Base-by-base conservation (phyloP, 2,113 vertebrate genomes). In the Ovis canadensis region DNA sequence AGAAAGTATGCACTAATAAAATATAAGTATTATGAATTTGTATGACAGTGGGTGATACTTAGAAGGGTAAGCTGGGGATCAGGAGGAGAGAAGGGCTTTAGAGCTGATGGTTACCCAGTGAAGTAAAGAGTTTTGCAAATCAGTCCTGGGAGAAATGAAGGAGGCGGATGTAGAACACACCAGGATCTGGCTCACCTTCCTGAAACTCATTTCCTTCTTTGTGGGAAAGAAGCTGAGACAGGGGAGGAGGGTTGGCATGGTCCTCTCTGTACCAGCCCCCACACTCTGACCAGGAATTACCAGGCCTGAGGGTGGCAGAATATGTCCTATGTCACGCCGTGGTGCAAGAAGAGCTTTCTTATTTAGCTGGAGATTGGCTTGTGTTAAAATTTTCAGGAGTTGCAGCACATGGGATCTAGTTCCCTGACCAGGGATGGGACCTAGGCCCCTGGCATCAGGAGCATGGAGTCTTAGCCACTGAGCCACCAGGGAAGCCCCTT, bases 1-100 rank as follows among this genome's bases (percentile, higher is more conserved):
- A 36, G 17, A 48, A 96, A 86, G 17, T n/a, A 4, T 84, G 77
- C 23, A 23, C 19, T 40, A 40, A 12, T 93, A 94, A 94, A 94
- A 78, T 57, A 27, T 21, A 40, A 80, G 48, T 15, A 52, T 29
- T 92, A 31, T 87, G 45, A 45, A 84, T 81, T 48, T 91, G 52
- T 90, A 45, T 87, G 64, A 52, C 21, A 62, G n/a, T 83, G 64
- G 84, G 57, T 84, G 64, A 59, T 59, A n/a, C 36, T 54, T 81
- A 88, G 36, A 78, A 82, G 88, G 1, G 27, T 67, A 81, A 84
- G 48, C 5, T 74, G 54, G 12, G 29, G 33, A 62, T 43, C 89
- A 43, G 50, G 27, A 88, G 57, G 50, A 86, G 33, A 92, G 92
- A 92, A 82, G 83, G 57, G n/a, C 40, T 31, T 5, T 67, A 80